Evolutionary conservation across 2,888 invertebrate species (phyloP).

Genomic region (Thereva nobilitata): DNA sequence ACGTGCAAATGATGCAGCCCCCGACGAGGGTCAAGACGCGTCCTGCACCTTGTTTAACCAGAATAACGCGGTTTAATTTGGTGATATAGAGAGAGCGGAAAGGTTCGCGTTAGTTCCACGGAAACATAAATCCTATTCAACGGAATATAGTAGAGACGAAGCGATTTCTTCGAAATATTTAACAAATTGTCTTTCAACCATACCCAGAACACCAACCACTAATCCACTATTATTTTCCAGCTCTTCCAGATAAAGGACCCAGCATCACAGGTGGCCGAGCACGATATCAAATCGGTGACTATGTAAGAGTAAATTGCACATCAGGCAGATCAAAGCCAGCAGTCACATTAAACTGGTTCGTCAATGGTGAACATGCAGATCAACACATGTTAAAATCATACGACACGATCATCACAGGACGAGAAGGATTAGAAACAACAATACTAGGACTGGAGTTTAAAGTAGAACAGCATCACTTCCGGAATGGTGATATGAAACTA

Average conservation of each 20-base stretch:
- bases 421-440: slow-evolving; percentile 69
- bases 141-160: no score
- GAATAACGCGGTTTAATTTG: no score
- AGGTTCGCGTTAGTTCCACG: no score
- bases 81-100: no score
- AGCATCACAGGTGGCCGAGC: slow-evolving; percentile 64
- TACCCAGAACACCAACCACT: no score
- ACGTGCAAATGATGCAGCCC: no score
- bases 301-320: slow-evolving; percentile 66
- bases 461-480: slow-evolving; percentile 70
- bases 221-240: slow-evolving; percentile 51
- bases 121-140: no score
- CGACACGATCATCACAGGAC: slow-evolving; percentile 61
- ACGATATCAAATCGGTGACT: slow-evolving; percentile 65
- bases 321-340: slow-evolving; percentile 66
- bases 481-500: slow-evolving; percentile 73
- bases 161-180: no score
- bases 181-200: no score
- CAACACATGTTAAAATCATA: slow-evolving; percentile 59
- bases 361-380: slow-evolving; percentile 63
- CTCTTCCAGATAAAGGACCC: slow-evolving; percentile 66
- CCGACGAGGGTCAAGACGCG: no score
- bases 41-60: no score
- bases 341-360: slow-evolving; percentile 64
- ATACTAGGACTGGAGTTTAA: slow-evolving; percentile 70